Conservation (phyloP, 2,888 invertebrate species). For the Antheraea assamensis region DNA sequence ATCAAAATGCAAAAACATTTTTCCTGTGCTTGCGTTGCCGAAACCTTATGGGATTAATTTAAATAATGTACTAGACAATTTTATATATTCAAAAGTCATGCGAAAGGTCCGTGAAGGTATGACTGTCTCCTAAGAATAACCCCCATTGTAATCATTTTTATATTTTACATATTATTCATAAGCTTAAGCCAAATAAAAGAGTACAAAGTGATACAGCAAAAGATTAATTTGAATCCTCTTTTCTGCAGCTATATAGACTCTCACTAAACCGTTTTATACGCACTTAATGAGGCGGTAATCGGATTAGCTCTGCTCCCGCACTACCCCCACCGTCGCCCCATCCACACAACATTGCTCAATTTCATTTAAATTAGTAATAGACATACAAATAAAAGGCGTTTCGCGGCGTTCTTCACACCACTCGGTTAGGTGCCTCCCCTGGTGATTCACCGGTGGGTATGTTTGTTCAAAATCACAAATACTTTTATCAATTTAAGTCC, state of each 20-base stretch:
- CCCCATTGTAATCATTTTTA: no score
- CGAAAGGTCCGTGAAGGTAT: no score
- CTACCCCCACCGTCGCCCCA: neutral
- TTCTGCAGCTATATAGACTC: neutral
- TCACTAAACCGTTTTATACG: constrained; percentile 2
- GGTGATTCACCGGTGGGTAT: neutral
- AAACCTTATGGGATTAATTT: no score
- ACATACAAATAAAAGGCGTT: neutral
- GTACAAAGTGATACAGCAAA: neutral
- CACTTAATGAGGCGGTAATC: neutral
- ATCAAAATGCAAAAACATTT: no score
- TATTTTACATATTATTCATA: no score
- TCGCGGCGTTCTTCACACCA: neutral
- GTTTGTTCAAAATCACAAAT: no score
- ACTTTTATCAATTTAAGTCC: no score
- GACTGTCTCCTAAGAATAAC: no score
- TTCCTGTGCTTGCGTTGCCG: no score
- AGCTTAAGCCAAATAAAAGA: neutral
- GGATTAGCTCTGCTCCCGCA: neutral
- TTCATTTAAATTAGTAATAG: no score
- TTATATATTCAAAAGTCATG: no score
- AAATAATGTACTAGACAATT: no score
- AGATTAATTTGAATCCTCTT: neutral
- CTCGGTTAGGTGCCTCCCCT: neutral
- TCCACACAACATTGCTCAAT: neutral